Evolutionary conservation across 2,797 vertebrate genomes (phyloP).

Genomic region (Monodelphis domestica): DNA sequence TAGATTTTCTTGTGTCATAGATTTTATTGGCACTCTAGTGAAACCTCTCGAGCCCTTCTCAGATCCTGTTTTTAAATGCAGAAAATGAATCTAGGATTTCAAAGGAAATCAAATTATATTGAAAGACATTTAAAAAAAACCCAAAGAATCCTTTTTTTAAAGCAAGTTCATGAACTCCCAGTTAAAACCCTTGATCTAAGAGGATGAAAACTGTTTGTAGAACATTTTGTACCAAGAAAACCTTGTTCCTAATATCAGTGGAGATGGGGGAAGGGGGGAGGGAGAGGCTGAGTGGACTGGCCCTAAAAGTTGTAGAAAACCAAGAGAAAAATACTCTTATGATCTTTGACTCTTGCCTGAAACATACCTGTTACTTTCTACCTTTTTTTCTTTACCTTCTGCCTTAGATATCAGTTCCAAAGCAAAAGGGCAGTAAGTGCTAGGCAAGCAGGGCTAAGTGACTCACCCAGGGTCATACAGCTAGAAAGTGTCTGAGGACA

Average conservation of each 20-base stretch:
- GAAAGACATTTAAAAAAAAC: neutral
- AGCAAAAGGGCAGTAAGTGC: too few relatives aligned
- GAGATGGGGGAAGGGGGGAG: neutral
- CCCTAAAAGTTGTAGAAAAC: neutral
- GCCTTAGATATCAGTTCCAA: too few relatives aligned
- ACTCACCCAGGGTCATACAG: too few relatives aligned
- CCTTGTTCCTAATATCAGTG: neutral
- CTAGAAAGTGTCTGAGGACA: too few relatives aligned
- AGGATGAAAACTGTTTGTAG: neutral
- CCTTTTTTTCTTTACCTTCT: too few relatives aligned
- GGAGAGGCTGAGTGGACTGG: neutral
- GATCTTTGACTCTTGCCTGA: neutral
- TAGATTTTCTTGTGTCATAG: neutral
- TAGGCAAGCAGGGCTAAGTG: too few relatives aligned
- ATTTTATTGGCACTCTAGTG: neutral
- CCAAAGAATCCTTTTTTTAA: too few relatives aligned
- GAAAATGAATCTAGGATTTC: neutral
- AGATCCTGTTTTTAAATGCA: neutral
- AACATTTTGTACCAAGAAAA: neutral
- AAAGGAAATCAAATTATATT: neutral
- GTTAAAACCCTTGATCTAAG: neutral
- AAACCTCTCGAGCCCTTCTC: neutral
- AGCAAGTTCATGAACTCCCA: neutral
- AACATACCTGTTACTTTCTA: neutral
- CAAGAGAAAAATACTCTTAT: neutral